These are phyloP conservation scores for Formicarius rufipectus DNA, from an alignment of 2,113 vertebrate genomes.

Conservation along the genomic window DNA sequence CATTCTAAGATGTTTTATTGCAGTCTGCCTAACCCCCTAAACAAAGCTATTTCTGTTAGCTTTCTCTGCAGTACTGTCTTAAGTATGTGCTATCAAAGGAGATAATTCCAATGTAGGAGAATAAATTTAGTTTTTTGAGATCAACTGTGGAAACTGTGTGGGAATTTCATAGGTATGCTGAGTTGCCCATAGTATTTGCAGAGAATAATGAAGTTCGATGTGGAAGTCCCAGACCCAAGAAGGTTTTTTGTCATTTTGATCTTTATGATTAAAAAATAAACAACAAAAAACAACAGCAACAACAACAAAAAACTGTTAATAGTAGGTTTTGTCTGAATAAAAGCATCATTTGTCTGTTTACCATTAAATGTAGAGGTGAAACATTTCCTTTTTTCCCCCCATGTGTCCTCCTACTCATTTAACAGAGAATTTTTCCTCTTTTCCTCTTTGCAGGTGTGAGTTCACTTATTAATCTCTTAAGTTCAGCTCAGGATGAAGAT, in stretches of 20 bases:
- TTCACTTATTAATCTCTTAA: constrained; percentile 91
- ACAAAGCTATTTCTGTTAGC: neutral
- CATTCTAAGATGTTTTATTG: neutral
- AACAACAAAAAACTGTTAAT: neutral
- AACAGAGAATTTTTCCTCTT: neutral
- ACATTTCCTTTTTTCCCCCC: neutral
- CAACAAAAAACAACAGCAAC: too few relatives aligned
- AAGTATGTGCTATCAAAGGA: neutral
- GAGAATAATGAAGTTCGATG: neutral
- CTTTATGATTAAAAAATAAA: neutral
- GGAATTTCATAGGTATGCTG: neutral
- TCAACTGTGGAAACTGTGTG: neutral
- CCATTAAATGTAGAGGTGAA: neutral
- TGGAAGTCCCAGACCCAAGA: neutral
- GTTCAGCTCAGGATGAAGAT: constrained; percentile 90
- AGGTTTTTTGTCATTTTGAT: neutral
- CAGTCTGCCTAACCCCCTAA: neutral
- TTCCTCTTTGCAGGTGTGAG: constrained; percentile 83
- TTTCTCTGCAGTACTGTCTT: neutral
- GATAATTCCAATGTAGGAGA: fast-evolving
- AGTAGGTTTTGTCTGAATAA: neutral
- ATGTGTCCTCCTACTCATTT: neutral
- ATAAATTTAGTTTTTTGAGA: neutral
- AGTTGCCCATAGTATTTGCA: neutral
- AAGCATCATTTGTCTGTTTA: neutral